phyloP scores from a whole-genome alignment of 2,113 vertebrate genomes.

The Chlamydotis undulata region DNA sequence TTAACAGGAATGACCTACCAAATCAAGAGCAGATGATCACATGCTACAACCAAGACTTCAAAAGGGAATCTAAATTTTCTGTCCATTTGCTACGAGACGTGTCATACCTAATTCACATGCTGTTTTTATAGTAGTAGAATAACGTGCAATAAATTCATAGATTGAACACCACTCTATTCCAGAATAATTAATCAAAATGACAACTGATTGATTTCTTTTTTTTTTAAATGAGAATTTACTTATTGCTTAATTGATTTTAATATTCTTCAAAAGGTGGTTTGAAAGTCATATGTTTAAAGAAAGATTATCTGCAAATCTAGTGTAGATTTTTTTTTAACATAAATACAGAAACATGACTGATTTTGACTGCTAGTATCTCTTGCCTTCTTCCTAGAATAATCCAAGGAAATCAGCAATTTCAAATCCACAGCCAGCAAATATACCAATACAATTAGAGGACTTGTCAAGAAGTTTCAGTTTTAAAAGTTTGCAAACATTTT shows the following conservation, averaged over 20 bases:
- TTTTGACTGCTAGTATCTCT: constrained; percentile 9
- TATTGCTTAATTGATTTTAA: constrained; percentile 75
- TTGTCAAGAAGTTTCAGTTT: constrained; percentile 10
- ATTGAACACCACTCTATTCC: constrained; percentile 68
- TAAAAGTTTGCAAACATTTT: constrained; percentile 49
- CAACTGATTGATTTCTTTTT: constrained; percentile 71
- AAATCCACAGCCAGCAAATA: background rate
- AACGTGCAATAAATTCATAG: constrained; percentile 73
- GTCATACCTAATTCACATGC: constrained; percentile 57
- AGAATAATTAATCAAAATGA: constrained; percentile 74
- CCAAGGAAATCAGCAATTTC: constrained; percentile 12
- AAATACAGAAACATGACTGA: constrained; percentile 44
- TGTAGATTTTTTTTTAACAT: constrained; percentile 41
- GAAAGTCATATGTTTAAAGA: constrained; percentile 66
- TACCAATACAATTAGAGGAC: background rate
- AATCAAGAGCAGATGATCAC: constrained; percentile 47
- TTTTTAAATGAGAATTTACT: constrained; percentile 64
- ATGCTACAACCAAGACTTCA: constrained; percentile 17
- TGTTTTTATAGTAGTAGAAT: constrained; percentile 68
- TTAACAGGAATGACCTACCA: constrained; percentile 22
- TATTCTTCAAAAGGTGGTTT: constrained; percentile 68
- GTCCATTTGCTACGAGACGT: constrained; percentile 30
- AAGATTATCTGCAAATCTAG: constrained; percentile 29
- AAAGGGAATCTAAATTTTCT: constrained; percentile 43
- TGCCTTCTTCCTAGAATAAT: background rate